phyloP scores from a whole-genome alignment of 2,888 invertebrate species.

The Lasioglossum leucozonium region DNA sequence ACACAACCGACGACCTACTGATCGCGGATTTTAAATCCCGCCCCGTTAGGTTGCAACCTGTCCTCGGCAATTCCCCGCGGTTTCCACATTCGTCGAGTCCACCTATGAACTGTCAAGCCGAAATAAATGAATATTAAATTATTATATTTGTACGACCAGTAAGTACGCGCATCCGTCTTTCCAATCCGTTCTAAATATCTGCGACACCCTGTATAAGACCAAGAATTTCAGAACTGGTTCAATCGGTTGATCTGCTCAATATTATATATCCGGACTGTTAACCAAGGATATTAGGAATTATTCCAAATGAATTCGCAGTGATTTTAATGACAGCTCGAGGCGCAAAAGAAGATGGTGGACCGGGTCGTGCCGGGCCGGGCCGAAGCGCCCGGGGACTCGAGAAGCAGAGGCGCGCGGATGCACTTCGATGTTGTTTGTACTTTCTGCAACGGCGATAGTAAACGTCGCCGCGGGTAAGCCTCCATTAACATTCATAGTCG shows the following conservation, averaged over 20 bases:
- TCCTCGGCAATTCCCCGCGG: background rate
- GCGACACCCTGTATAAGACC: background rate
- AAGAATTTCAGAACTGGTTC: background rate
- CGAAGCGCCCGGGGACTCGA: background rate
- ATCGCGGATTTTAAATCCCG: slow-evolving; percentile 57
- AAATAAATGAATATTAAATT: too few relatives aligned
- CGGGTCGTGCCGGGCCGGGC: too few relatives aligned
- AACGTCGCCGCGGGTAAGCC: slow-evolving; percentile 43
- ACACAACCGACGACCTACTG: slow-evolving; percentile 63
- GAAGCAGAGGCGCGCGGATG: slow-evolving; percentile 36
- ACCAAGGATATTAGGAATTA: background rate
- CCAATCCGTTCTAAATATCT: background rate
- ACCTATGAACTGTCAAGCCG: too few relatives aligned
- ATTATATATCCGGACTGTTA: background rate
- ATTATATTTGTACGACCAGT: too few relatives aligned
- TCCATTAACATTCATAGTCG: slow-evolving; percentile 72
- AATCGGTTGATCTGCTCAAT: too few relatives aligned
- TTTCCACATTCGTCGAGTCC: background rate
- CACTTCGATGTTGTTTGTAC: slow-evolving; percentile 48
- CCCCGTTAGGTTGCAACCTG: slow-evolving; percentile 1
- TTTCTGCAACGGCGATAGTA: slow-evolving; percentile 54
- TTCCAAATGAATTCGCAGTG: background rate
- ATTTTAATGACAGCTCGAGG: background rate
- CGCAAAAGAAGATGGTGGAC: background rate
- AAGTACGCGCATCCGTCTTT: too few relatives aligned